A percentile compares a stretch with the other conserved stretches of the same genome.
phyloP scores from a whole-genome alignment of 2,113 vertebrate species.

The Nothocercus julius region DNA sequence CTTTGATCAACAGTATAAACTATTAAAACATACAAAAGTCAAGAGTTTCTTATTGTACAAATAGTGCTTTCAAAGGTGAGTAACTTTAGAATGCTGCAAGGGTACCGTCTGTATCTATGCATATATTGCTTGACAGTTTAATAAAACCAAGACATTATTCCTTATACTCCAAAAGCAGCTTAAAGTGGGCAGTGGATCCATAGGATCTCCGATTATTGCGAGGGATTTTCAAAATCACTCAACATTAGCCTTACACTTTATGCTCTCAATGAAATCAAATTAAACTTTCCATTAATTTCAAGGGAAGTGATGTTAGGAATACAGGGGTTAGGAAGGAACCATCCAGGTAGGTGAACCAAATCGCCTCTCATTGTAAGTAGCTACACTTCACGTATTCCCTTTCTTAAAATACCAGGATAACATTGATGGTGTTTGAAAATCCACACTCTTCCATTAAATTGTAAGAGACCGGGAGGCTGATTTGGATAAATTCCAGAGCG shows the following conservation, averaged over 20 bases:
- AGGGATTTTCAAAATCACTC: slow-evolving; percentile 57
- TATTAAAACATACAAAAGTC: slow-evolving; percentile 73
- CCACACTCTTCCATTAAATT: neutral
- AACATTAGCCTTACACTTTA: slow-evolving; percentile 9
- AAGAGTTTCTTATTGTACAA: slow-evolving; percentile 72
- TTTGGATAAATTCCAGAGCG: neutral
- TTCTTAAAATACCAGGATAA: neutral
- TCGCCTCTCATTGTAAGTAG: neutral
- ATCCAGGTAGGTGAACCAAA: neutral
- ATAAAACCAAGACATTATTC: slow-evolving; percentile 33
- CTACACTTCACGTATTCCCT: neutral
- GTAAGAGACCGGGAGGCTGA: neutral
- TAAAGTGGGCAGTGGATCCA: slow-evolving; percentile 28
- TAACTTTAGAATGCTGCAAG: slow-evolving; percentile 63
- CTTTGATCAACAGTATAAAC: slow-evolving; percentile 74
- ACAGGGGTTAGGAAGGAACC: neutral
- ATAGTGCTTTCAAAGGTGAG: slow-evolving; percentile 64
- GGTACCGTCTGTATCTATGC: neutral
- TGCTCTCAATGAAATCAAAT: neutral
- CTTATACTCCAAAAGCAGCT: slow-evolving; percentile 8
- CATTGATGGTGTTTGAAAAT: neutral
- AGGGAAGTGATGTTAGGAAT: neutral
- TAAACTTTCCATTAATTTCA: neutral
- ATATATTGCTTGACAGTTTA: slow-evolving; percentile 41
- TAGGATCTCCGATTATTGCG: slow-evolving; percentile 53